Percentiles rank a stretch among this genome's conserved stretches.
Evolutionary conservation across 1,140 invertebrate species (phyloP).

Genomic region (Tetramorium alpestre): DNA sequence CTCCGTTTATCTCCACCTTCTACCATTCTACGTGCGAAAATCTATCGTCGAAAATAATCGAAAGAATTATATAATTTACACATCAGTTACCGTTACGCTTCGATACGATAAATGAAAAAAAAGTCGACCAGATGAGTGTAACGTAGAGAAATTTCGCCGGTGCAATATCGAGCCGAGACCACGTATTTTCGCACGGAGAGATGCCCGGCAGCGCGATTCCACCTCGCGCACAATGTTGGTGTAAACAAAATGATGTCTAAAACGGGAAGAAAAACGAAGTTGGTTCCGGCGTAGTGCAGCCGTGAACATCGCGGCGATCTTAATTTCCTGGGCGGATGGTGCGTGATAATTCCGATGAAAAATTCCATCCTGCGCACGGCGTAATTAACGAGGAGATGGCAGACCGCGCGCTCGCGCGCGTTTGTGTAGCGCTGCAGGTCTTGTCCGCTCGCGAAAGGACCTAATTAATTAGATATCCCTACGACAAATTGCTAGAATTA

Average conservation of each 20-base stretch:
- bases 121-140: not conserved
- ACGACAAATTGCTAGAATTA: conserved; percentile 64
- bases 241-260: conserved; percentile 40
- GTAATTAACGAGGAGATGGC: conserved; percentile 58
- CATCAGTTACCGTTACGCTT: not conserved
- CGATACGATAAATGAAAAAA: not conserved
- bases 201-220: conserved; percentile 2
- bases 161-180: not conserved
- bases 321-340: conserved; percentile 57
- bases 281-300: conserved; percentile 34
- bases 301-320: conserved; percentile 54
- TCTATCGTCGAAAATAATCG: not conserved
- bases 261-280: conserved; percentile 16
- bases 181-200: not conserved
- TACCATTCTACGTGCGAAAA: not conserved
- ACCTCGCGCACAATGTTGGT: not conserved
- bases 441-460: conserved; percentile 34
- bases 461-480: conserved; percentile 64
- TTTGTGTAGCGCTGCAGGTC: not conserved
- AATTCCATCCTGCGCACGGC: conserved; percentile 51
- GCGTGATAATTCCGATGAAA: conserved; percentile 64
- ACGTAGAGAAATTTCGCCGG: not conserved
- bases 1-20: not conserved
- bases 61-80: not conserved
- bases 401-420: conserved; percentile 13